Base-by-base conservation (phyloP, 2,888 invertebrate species). In the Phyllotreta cruciferae region DNA sequence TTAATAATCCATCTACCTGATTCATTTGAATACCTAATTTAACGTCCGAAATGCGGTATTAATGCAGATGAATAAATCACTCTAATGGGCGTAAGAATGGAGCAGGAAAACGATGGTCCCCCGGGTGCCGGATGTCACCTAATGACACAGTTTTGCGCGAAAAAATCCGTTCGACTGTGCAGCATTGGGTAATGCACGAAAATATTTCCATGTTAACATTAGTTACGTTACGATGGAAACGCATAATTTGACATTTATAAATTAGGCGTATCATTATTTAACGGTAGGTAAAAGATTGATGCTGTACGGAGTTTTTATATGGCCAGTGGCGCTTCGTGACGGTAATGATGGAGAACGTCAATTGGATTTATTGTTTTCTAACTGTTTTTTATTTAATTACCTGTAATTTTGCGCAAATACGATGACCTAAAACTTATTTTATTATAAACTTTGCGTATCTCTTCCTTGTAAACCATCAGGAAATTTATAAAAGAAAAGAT, bases 311-410 rank as follows among this genome's bases (percentile, higher is more conserved):
- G 24, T 24, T 14, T 14, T 14, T 44, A 13, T 7, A 44, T 44
- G n/a, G 49, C 49, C 49, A 49, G 49, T 49, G 49, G 49, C 49
- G 49, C 35, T 49, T 49, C 49, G 49, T 49, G 49, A 7, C 10
- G 11, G 44, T 41, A 41, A 9, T 41, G 6, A 14, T 44, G 44
- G 44, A 7, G 44, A 44, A 44, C 24, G 24, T 24, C 24, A 24
- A 24, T 24, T 24, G 24, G 24, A 24, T 24, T 24, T 24, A 24
- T 24, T 24, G 24, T 24, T 24, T 24, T 24, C 24, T 24, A 24
- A 24, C 24, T 24, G 24, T 24, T 24, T 24, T n/a, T 24, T 24
- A 24, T 24, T 24, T 24, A 24, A 24, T 24, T 24, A 24, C 24
- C 24, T 24, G 24, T 24, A 24, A 24, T 24, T 24, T 24, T 3